These are phyloP conservation scores for Periophthalmus modestus DNA, from an alignment of 2,113 vertebrate genomes.

Conservation along the genomic window DNA sequence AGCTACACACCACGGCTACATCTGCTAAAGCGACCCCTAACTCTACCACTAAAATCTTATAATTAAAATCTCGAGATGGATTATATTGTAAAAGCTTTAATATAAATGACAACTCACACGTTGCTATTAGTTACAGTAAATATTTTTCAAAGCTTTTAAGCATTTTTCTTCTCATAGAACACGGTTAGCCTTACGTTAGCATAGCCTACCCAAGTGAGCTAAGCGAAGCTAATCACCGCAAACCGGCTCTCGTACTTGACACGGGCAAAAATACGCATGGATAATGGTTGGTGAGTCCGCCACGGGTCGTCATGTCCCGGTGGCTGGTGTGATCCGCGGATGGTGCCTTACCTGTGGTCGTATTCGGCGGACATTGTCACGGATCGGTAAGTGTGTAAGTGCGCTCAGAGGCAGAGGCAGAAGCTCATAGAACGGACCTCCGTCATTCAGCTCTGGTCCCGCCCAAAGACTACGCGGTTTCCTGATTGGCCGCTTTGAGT, in stretches of 20 bases:
- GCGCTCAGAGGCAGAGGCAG: constrained; percentile 30
- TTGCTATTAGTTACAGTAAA: background rate
- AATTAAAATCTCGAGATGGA: background rate
- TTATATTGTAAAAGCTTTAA: background rate
- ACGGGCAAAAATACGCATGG: background rate
- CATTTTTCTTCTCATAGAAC: background rate
- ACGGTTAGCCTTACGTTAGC: background rate
- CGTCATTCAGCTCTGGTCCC: constrained; percentile 59
- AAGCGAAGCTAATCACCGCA: background rate
- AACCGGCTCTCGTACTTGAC: background rate
- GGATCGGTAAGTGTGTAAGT: constrained; percentile 67
- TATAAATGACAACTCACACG: background rate
- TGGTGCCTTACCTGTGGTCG: constrained; percentile 76
- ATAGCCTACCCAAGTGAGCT: background rate
- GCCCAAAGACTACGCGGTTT: background rate
- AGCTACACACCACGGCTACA: background rate
- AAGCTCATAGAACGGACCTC: constrained; percentile 60
- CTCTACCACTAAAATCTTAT: background rate
- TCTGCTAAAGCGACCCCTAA: background rate
- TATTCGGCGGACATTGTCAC: constrained; percentile 81
- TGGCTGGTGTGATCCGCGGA: background rate
- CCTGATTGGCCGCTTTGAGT: constrained; percentile 49
- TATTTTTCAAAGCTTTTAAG: background rate
- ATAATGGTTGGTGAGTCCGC: background rate
- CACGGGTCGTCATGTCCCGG: background rate